phyloP scores from a whole-genome alignment of 2,113 vertebrate species.

The Pygoscelis antarcticus region DNA sequence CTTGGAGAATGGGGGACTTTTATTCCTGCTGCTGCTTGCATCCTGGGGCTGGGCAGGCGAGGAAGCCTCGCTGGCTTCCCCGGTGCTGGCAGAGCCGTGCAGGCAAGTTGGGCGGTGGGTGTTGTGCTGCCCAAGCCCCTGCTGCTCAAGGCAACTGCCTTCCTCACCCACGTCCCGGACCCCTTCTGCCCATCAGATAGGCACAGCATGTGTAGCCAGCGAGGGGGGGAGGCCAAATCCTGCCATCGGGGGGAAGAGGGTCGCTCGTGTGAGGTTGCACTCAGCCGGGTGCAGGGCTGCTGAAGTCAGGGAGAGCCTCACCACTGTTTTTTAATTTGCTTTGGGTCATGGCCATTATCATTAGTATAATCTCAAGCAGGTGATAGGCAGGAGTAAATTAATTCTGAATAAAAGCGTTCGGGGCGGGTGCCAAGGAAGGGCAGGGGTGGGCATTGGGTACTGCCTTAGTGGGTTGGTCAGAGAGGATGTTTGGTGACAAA shows the following conservation, averaged over 20 bases:
- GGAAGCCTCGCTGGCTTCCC: not conserved
- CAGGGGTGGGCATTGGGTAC: not conserved
- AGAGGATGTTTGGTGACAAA: not conserved
- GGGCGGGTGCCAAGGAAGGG: not conserved
- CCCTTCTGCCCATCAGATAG: slow-evolving; percentile 44
- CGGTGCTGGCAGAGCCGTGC: rapidly evolving
- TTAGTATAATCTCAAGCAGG: slow-evolving; percentile 69
- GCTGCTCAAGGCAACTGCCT: slow-evolving; percentile 34
- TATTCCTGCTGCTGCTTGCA: not conserved
- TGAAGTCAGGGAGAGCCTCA: slow-evolving; percentile 3
- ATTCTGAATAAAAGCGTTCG: slow-evolving; percentile 39
- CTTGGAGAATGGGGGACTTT: not conserved
- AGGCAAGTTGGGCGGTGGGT: not conserved
- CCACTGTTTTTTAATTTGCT: slow-evolving; percentile 60
- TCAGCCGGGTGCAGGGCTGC: not conserved
- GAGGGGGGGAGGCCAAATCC: not conserved
- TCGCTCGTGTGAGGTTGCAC: not conserved
- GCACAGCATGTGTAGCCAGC: not conserved
- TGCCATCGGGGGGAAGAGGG: not conserved
- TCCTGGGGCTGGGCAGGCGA: rapidly evolving
- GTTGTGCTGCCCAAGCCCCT: not conserved
- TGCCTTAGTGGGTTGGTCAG: rapidly evolving
- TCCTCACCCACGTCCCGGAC: not conserved
- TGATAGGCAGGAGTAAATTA: slow-evolving; percentile 71
- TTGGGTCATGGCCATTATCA: slow-evolving; percentile 57